Percentiles rank a stretch among this genome's conserved stretches.
Conservation (phyloP, 2,113 vertebrate species). For the Porphyrio hochstetteri region DNA sequence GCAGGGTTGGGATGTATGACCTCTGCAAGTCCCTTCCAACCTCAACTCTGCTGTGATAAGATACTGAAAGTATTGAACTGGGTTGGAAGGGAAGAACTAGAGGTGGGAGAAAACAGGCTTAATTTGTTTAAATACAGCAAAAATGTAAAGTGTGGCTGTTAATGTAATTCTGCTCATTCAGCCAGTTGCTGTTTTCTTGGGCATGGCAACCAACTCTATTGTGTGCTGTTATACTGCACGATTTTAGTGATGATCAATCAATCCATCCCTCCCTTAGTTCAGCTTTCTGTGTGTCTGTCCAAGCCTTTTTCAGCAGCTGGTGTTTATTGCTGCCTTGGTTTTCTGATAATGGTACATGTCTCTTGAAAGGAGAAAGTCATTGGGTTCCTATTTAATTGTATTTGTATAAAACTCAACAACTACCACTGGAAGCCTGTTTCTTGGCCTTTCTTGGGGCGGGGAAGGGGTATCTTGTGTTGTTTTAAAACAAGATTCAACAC, state of each 20-base stretch:
- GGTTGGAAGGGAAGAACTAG: background rate
- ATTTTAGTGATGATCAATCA: background rate
- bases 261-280: background rate
- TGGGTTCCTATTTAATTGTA: background rate
- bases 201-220: background rate
- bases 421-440: background rate
- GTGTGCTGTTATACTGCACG: background rate
- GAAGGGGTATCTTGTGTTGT: background rate
- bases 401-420: background rate
- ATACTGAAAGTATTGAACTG: background rate
- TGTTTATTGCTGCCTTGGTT: background rate
- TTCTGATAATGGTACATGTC: background rate
- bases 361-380: background rate
- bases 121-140: background rate
- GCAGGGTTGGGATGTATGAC: background rate
- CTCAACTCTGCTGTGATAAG: background rate
- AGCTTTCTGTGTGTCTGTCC: background rate
- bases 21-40: background rate
- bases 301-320: background rate
- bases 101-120: background rate
- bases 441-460: background rate
- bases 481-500: conserved; percentile 23
- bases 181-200: background rate
- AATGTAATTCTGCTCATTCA: background rate
- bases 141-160: background rate